Base-by-base conservation (phyloP, 2,113 vertebrate species). In the Paramisgurnus dabryanus region DNA sequence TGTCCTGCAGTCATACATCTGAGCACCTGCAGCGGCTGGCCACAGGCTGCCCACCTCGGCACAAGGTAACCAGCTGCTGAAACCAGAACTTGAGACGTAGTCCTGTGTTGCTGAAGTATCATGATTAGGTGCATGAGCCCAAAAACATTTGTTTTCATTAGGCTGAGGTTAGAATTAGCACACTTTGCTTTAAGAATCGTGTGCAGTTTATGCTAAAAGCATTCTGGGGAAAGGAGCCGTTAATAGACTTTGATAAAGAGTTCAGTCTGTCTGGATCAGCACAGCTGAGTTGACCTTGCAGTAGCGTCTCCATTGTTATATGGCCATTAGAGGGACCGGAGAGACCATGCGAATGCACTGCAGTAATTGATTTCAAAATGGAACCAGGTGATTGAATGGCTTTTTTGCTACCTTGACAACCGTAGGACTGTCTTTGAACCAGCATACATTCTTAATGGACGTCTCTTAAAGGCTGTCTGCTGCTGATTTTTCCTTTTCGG, bases 321-420 rank as follows among this genome's bases (percentile, higher is more conserved):
- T 93, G 91, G 90, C 92, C 89, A 93, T 93, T 93, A 88, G 89
- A 89, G 88, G 90, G 90, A 57, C 90, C 55, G 91, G 88, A 91
- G 88, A 91, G 92, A 89, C 91, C 90, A 89, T 93, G 89, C 91
- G 91, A 95, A 93, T 91, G 91, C 91, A 84, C 92, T 91, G 86
- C 94, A 90, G 93, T 94, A 95, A 97, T 98, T 97, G 96, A 97
- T 97, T 97, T 93, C 95, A 93, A 97, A 97, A 97, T 95, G 93
- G 94, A 93, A 95, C 92, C 93, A 94, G 94, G 92, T 96, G 94
- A 96, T 97, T 97, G 95, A 95, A 93, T 92, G 93, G 93, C 92
- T 90, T 88, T 90, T 88, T 90, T 15, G 87, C 89, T 90, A 90
- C 91, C 89, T 89, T 90, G 94, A 94, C 93, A 95, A 95, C 93